Evolutionary conservation across 2,797 vertebrate genomes (phyloP), one percentile per base, ranked within the genome.

Genomic region (Aythya fuligula): DNA sequence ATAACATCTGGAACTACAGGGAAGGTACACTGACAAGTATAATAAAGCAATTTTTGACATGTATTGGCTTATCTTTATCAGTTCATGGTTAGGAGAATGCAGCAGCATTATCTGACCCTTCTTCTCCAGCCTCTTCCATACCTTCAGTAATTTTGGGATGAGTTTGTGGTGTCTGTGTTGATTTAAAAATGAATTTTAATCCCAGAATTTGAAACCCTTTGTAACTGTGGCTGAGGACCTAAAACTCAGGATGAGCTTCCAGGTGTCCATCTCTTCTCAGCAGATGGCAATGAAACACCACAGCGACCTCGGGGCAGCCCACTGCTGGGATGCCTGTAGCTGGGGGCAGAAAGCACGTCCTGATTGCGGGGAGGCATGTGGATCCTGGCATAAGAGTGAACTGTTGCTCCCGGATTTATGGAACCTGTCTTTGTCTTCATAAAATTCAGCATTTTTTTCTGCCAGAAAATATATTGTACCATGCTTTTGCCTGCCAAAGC

Each of bases 301-400:
- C 67, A 16, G 38, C 13, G 16, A n/a, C 7, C 64, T 22, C 5
- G 4, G 30, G 43, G 64, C 58, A 81, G 28, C n/a, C 27, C 25
- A 5, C 6, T 18, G 12, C 67, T 72, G 67, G 30, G 56, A 49
- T 12, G n/a, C 2, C 38, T 51, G 14, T 2, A 45, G 19, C 11
- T 6, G 8, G 20, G 13, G 10, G 24, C 38, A 67, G 25, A 85
- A 82, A 14, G 11, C 24, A 51, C 43, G 11, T n/a, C 8, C 39
- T 75, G n/a, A 15, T 30, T 22, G 15, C 45, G 6, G 0, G 1
- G 38, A 89, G 3, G 7, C 13, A 11, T 0, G 0, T 15, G 32
- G 41, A 60, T 38, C 32, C 41, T 62, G 34, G 18, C 20, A 27
- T 65, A n/a, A 8, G 19, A 66, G 17, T 17, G 64, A 25, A 47